Evolutionary conservation across 2,113 vertebrate genomes (phyloP).

Genomic region (Nerophis lumbriciformis): DNA sequence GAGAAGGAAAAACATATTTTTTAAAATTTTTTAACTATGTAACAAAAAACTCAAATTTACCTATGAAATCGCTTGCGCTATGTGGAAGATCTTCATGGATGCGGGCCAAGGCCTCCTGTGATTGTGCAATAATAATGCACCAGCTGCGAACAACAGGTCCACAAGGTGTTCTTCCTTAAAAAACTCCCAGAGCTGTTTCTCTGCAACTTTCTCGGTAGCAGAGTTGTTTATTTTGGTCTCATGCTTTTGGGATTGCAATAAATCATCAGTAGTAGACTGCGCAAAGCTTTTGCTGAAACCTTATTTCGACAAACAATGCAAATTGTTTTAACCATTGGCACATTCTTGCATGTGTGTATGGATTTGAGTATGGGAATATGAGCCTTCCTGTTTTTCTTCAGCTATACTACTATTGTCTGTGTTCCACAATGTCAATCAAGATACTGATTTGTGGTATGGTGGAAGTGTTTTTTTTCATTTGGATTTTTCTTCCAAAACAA

Average conservation of each 20-base stretch:
- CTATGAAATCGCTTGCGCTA: constrained; percentile 20
- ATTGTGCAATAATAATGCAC: constrained; percentile 25
- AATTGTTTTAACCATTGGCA: constrained; percentile 23
- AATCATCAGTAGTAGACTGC: constrained; percentile 24
- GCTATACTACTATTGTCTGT: constrained; percentile 40
- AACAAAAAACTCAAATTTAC: too few species aligned
- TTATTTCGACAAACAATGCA: constrained; percentile 41
- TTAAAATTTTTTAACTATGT: background rate
- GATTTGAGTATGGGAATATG: constrained; percentile 37
- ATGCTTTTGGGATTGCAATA: constrained; percentile 32
- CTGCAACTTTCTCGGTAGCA: constrained; percentile 6
- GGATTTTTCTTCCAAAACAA: constrained; percentile 1
- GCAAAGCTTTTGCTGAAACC: constrained; percentile 18
- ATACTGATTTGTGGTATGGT: constrained; percentile 16
- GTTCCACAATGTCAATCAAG: constrained; percentile 30
- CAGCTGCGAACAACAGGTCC: constrained; percentile 12
- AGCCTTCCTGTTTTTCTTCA: constrained; percentile 59
- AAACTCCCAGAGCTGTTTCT: constrained; percentile 21
- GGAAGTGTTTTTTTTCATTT: constrained; percentile 7
- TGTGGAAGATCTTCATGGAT: constrained; percentile 32
- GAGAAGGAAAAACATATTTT: too few species aligned
- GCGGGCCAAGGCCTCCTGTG: constrained; percentile 10
- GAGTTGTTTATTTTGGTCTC: constrained; percentile 20
- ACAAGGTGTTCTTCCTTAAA: constrained; percentile 47
- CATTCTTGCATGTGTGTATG: constrained; percentile 29